phyloP scores from a whole-genome alignment of 2,797 vertebrate genomes.

The Enteromius trimaculatus region DNA sequence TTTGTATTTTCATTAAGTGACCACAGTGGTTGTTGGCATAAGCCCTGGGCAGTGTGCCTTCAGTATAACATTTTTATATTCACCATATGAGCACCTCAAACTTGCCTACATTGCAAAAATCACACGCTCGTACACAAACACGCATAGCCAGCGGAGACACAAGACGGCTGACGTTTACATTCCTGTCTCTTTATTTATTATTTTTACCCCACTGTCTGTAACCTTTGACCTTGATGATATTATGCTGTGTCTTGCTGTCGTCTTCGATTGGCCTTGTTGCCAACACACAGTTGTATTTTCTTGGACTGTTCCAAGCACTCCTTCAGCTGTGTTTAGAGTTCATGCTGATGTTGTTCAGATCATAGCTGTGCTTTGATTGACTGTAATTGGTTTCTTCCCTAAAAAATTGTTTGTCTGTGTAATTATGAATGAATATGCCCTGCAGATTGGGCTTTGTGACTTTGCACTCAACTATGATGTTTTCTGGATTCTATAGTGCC shows the following conservation, averaged over 20 bases:
- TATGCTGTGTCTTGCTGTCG: slow-evolving; percentile 61
- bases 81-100: slow-evolving; percentile 24
- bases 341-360: slow-evolving; percentile 5
- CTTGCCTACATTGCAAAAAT: slow-evolving; percentile 36
- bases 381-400: slow-evolving; percentile 12
- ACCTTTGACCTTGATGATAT: slow-evolving; percentile 53
- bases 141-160: neutral
- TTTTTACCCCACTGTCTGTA: slow-evolving; percentile 13
- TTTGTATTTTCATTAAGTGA: slow-evolving; percentile 44
- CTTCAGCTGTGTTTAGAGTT: slow-evolving; percentile 26
- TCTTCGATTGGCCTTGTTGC: slow-evolving; percentile 62
- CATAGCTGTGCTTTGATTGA: slow-evolving; percentile 38
- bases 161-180: slow-evolving; percentile 29
- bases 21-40: slow-evolving; percentile 39
- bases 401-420: slow-evolving; percentile 18
- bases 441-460: slow-evolving; percentile 7
- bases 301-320: neutral
- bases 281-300: slow-evolving; percentile 31
- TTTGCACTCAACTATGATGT: slow-evolving; percentile 5
- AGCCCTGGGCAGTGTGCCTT: slow-evolving; percentile 35
- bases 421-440: slow-evolving; percentile 18
- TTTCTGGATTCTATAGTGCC: neutral
- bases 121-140: slow-evolving; percentile 29
- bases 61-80: slow-evolving; percentile 33
- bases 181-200: slow-evolving; percentile 39